A percentile compares a stretch with the other conserved stretches of the same genome.
Conservation (phyloP, 1,140 invertebrate genomes). For the Megalonaias nervosa region DNA sequence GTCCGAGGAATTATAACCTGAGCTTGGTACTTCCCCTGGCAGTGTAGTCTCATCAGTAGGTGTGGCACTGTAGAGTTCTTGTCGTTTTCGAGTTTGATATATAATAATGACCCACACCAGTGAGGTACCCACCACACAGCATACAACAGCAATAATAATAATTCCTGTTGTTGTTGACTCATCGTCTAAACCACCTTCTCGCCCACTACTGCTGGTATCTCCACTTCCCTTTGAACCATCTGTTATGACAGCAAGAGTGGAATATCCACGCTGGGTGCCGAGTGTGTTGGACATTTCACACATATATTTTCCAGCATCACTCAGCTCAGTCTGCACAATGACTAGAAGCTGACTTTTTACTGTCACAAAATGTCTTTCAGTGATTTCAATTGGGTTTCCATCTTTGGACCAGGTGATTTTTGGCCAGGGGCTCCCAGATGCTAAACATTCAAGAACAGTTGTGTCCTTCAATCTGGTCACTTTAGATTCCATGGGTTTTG, state of each 20-base stretch:
- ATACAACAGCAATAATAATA: constrained; percentile 90
- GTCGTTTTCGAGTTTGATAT: constrained; percentile 80
- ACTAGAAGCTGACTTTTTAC: constrained; percentile 89
- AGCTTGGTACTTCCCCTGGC: constrained; percentile 61
- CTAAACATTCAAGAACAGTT: constrained; percentile 90
- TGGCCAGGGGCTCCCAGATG: constrained; percentile 88
- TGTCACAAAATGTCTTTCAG: constrained; percentile 86
- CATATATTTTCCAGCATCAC: constrained; percentile 89
- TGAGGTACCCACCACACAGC: constrained; percentile 90
- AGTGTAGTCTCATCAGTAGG: constrained; percentile 67
- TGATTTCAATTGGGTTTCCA: constrained; percentile 78
- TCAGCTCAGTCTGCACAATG: constrained; percentile 83
- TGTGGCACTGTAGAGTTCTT: constrained; percentile 66
- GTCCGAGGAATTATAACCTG: constrained; percentile 61
- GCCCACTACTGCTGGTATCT: constrained; percentile 10
- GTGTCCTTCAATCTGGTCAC: constrained; percentile 84
- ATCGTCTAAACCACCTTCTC: constrained; percentile 67
- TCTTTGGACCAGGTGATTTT: constrained; percentile 93
- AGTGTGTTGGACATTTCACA: constrained; percentile 84
- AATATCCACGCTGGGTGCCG: constrained; percentile 77
- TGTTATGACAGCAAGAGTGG: constrained; percentile 73
- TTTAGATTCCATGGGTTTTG: constrained; percentile 88
- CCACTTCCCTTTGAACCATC: not conserved
- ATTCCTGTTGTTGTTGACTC: constrained; percentile 84
- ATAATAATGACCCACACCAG: constrained; percentile 94